Evolutionary conservation across 1,140 invertebrate species (phyloP).

Genomic region (Trinorchestia longiramus): DNA sequence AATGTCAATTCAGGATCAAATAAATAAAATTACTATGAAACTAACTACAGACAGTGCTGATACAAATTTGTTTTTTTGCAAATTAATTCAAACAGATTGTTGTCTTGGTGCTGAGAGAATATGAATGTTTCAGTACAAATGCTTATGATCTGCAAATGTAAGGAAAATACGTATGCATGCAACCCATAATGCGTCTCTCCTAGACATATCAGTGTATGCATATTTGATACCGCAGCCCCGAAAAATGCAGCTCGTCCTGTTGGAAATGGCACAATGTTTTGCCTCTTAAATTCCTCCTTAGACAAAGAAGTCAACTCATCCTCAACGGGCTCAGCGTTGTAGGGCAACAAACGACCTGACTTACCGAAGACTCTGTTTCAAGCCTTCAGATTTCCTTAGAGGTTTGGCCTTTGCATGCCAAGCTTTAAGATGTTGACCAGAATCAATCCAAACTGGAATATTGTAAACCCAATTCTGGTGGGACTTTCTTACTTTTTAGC

Average conservation of each 20-base stretch:
- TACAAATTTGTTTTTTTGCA: no score
- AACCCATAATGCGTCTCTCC: no score
- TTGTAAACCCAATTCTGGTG: neutral
- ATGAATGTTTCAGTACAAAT: no score
- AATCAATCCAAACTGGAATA: neutral
- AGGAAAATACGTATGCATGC: no score
- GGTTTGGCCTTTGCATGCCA: neutral
- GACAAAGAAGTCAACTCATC: conserved; percentile 7
- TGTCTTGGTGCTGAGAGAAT: no score
- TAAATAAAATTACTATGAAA: no score
- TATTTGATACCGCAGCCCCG: neutral
- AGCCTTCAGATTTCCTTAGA: neutral
- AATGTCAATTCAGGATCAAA: no score
- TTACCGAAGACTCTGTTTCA: neutral
- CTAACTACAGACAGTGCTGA: no score
- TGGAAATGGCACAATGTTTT: neutral
- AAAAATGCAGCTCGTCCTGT: neutral
- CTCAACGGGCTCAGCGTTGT: neutral
- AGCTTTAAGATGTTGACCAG: neutral
- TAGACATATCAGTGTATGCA: neutral
- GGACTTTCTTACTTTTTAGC: neutral
- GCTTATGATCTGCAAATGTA: no score
- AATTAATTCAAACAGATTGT: no score
- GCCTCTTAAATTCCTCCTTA: neutral
- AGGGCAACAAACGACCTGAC: conserved; percentile 14